Base-by-base conservation (phyloP, 2,888 invertebrate genomes). In the Cyclophora punctaria region DNA sequence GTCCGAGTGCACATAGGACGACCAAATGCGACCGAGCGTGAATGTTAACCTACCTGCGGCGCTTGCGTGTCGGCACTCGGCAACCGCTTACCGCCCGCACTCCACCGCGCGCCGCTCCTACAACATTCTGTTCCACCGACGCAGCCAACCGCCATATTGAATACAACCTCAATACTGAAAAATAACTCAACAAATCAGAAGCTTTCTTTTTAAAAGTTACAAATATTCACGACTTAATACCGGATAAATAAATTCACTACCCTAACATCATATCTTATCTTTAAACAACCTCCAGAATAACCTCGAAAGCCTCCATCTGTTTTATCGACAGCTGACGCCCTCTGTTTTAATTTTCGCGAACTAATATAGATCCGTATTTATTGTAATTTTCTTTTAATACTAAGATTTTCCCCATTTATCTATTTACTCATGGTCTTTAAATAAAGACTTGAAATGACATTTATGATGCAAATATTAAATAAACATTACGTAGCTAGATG, bases 41-140 rank as follows among this genome's bases (percentile, higher is more conserved):
- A 84, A 85, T 75, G 75, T 78, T 87, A 86, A 86, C 88, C 86
- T 87, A 87, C 86, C 88, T 87, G 86, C 73, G 73, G 78, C 83
- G 85, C 80, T 83, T 83, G 87, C 88, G 87, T 88, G 88, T 88
- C 84, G 78, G 70, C 68, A 60, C 66, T 60, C 72, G 71, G 20
- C 20, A 20, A 20, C 64, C 51, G 58, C 61, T 63, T 58, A 60
- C 65, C 51, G 51, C 48, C 51, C 6, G 42, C 35, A 45, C 41
- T 40, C 35, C 33, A 47, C 37, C 52, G 59, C 68, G 67, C 73
- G 73, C 70, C 78, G 71, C 75, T 73, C 79, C 79, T 37, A 37
- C 37, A 75, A 67, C 62, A 64, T 63, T 56, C 83, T 77, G 77
- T 71, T 83, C 72, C 76, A 80, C 77, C 87, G 83, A 87, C 83